Conservation (phyloP, 2,888 invertebrate genomes). For the Phlogophora meticulosa region DNA sequence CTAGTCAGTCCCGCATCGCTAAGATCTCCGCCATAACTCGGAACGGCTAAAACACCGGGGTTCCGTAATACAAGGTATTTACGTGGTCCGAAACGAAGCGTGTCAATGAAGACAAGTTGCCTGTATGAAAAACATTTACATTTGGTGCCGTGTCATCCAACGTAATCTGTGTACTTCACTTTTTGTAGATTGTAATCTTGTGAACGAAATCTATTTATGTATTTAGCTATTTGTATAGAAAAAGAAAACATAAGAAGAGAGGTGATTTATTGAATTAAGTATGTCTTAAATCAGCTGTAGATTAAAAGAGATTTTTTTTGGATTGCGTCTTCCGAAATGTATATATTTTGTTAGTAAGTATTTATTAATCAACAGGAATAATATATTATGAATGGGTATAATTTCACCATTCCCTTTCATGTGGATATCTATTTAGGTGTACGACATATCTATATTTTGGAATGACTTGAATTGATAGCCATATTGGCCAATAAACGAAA, state of each 20-base stretch:
- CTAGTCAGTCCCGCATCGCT: slow-evolving; percentile 37
- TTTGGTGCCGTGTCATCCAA: slow-evolving; percentile 49
- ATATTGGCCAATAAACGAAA: too few species aligned
- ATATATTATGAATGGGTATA: too few species aligned
- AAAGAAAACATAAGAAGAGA: slow-evolving; percentile 2
- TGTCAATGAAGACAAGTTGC: slow-evolving; percentile 61
- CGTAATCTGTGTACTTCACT: slow-evolving; percentile 11
- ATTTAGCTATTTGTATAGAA: not conserved
- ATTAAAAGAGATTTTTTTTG: not conserved
- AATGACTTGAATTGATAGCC: too few species aligned
- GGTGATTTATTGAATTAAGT: too few species aligned
- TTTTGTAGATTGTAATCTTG: slow-evolving; percentile 1
- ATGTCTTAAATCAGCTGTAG: not conserved
- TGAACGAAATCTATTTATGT: not conserved
- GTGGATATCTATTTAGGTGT: too few species aligned
- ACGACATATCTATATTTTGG: too few species aligned
- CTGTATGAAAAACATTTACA: slow-evolving; percentile 60
- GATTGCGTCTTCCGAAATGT: too few species aligned
- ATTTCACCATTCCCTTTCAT: too few species aligned
- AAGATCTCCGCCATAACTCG: slow-evolving; percentile 51
- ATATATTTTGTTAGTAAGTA: too few species aligned
- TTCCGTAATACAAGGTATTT: slow-evolving; percentile 48
- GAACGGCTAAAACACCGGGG: slow-evolving; percentile 46
- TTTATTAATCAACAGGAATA: too few species aligned
- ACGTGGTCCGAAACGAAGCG: slow-evolving; percentile 38